A percentile compares a stretch with the other conserved stretches of the same genome.
These are phyloP conservation scores for Chironomus riparius DNA, from an alignment of 2,888 invertebrate genomes.

Conservation along the genomic window DNA sequence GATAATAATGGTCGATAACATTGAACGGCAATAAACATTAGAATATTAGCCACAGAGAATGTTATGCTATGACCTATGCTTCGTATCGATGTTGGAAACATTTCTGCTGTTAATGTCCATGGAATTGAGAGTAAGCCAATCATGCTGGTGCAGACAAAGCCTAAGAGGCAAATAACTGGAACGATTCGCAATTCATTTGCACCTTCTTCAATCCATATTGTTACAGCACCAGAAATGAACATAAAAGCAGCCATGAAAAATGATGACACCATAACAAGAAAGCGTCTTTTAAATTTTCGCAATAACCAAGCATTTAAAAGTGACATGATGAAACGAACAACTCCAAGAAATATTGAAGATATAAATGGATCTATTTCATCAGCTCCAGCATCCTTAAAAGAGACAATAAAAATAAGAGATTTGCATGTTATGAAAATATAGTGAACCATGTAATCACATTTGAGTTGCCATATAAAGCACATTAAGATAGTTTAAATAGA, in stretches of 20 bases:
- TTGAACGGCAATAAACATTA: conserved; percentile 51
- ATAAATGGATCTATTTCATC: conserved; percentile 45
- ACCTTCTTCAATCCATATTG: conserved; percentile 43
- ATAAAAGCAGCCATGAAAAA: conserved; percentile 50
- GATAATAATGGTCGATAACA: conserved; percentile 41
- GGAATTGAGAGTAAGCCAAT: conserved; percentile 52
- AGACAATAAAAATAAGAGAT: background rate
- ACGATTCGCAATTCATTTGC: conserved; percentile 40
- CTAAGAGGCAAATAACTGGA: conserved; percentile 45
- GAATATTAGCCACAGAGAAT: conserved; percentile 48
- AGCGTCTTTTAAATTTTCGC: conserved; percentile 45
- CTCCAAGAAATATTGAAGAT: conserved; percentile 49
- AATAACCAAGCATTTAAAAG: conserved; percentile 49
- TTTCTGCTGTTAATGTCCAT: conserved; percentile 57
- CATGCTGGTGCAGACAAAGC: conserved; percentile 52
- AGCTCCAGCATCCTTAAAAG: conserved; percentile 44
- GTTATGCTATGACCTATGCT: conserved; percentile 51
- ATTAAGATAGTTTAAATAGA: background rate
- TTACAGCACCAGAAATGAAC: conserved; percentile 48
- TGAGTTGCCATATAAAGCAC: background rate
- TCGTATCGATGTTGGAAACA: conserved; percentile 52
- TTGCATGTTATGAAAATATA: background rate
- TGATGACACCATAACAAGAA: conserved; percentile 46
- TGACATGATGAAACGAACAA: conserved; percentile 49
- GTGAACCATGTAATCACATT: no score